A percentile compares a stretch with the other conserved stretches of the same genome.
Evolutionary conservation across 2,888 invertebrate species (phyloP).

Genomic region (Chrysomela aeneicollis): DNA sequence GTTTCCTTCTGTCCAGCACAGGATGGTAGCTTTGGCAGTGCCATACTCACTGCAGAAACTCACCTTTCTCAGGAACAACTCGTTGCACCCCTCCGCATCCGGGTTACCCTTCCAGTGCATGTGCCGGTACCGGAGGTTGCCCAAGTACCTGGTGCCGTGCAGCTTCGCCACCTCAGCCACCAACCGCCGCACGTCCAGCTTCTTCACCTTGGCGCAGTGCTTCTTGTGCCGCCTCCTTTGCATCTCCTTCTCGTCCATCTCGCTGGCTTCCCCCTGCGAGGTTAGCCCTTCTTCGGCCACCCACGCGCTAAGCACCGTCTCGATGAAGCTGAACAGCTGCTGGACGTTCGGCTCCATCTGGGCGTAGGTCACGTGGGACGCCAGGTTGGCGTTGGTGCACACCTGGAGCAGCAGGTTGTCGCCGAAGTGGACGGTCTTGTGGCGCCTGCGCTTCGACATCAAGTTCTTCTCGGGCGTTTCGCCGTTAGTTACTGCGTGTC

Average conservation of each 20-base stretch:
- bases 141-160: slow-evolving; percentile 71
- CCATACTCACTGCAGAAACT: neutral
- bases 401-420: slow-evolving; percentile 79
- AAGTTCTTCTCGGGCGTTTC: slow-evolving; percentile 59
- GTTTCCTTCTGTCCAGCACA: too few species aligned
- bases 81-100: slow-evolving; percentile 88
- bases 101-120: slow-evolving; percentile 87
- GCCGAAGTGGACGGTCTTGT: slow-evolving; percentile 82
- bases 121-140: slow-evolving; percentile 77
- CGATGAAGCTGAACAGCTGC: slow-evolving; percentile 83
- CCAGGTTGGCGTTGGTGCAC: slow-evolving; percentile 72
- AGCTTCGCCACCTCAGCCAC: slow-evolving; percentile 76
- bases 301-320: slow-evolving; percentile 81
- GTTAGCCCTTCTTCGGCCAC: slow-evolving; percentile 77
- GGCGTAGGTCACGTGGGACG: slow-evolving; percentile 63
- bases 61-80: slow-evolving; percentile 87
- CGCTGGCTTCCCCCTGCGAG: slow-evolving; percentile 77
- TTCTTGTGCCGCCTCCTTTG: slow-evolving; percentile 67
- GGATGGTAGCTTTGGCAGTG: too few species aligned
- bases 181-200: slow-evolving; percentile 73
- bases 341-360: slow-evolving; percentile 79
- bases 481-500: slow-evolving; percentile 53
- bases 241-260: slow-evolving; percentile 74
- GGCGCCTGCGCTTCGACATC: slow-evolving; percentile 74
- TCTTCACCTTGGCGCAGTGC: slow-evolving; percentile 71